These are phyloP conservation scores for Ailurus styani DNA, from an alignment of 2,113 vertebrate species.

Conservation along the genomic window DNA sequence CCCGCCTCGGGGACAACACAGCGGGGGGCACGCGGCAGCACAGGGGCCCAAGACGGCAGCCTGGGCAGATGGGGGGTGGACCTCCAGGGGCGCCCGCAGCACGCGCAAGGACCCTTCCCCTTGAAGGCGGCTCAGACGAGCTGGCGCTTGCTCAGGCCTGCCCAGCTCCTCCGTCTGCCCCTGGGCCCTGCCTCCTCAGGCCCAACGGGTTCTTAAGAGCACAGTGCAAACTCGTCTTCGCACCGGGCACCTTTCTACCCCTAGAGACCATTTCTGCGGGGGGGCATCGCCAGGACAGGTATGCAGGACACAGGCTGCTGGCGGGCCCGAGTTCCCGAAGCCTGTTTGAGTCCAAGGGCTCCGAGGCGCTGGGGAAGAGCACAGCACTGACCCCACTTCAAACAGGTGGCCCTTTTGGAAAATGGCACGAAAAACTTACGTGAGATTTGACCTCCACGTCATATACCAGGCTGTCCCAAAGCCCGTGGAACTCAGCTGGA, in stretches of 20 bases:
- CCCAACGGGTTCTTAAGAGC: background rate
- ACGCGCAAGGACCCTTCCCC: background rate
- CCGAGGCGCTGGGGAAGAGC: background rate
- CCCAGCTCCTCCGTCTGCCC: background rate
- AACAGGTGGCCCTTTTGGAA: background rate
- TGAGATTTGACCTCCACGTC: constrained; percentile 92
- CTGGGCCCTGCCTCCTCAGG: background rate
- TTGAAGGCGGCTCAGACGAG: background rate
- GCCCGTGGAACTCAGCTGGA: constrained; percentile 93
- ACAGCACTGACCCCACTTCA: background rate
- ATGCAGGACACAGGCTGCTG: background rate
- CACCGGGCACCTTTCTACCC: too few relatives aligned
- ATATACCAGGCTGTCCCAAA: constrained; percentile 97
- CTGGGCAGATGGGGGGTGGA: fast-evolving
- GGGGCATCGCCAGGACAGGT: background rate
- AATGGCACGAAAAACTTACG: constrained; percentile 78
- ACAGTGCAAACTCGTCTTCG: background rate
- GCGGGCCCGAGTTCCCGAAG: background rate
- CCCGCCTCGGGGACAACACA: too few relatives aligned
- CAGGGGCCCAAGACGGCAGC: background rate
- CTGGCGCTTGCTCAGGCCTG: too few relatives aligned
- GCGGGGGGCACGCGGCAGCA: background rate
- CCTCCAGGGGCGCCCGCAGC: background rate
- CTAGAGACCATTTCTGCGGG: background rate
- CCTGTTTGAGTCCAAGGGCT: fast-evolving